Conservation (phyloP, 2,888 invertebrate species). For the Lycocerus yunnanus region DNA sequence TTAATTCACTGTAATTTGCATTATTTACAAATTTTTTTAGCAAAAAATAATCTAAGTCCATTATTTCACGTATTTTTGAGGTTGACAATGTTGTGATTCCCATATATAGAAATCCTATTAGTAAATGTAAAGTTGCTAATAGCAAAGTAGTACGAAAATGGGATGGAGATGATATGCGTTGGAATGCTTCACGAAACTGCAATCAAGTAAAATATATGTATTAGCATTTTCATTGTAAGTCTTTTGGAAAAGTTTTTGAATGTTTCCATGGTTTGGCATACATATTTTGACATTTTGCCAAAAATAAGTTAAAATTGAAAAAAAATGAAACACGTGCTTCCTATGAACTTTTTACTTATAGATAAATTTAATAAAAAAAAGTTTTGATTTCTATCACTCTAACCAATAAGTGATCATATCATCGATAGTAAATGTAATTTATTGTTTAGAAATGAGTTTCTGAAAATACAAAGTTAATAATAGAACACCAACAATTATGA, state of each 20-base stretch:
- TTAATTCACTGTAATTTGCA: slow-evolving; percentile 42
- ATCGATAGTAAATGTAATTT: background rate
- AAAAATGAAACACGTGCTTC: background rate
- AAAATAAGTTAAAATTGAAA: background rate
- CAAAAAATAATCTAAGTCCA: slow-evolving; percentile 50
- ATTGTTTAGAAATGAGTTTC: background rate
- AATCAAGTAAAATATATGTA: slow-evolving; percentile 31
- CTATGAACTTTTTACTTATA: background rate
- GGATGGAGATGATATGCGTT: slow-evolving; percentile 67
- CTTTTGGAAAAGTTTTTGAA: background rate
- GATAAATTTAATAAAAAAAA: background rate
- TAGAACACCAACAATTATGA: background rate
- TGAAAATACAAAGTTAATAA: background rate
- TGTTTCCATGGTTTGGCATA: too few species aligned
- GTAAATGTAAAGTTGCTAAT: slow-evolving; percentile 63
- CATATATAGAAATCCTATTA: slow-evolving; percentile 58
- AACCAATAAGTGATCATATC: background rate
- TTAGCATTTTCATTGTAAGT: background rate
- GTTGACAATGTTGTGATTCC: slow-evolving; percentile 63
- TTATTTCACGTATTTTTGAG: slow-evolving; percentile 56
- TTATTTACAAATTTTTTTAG: slow-evolving; percentile 42
- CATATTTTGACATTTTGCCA: background rate
- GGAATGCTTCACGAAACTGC: slow-evolving; percentile 73
- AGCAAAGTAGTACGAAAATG: slow-evolving; percentile 66
- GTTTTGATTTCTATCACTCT: background rate